phyloP scores from a whole-genome alignment of 2,888 invertebrate species.

The Drosophila ustulata region DNA sequence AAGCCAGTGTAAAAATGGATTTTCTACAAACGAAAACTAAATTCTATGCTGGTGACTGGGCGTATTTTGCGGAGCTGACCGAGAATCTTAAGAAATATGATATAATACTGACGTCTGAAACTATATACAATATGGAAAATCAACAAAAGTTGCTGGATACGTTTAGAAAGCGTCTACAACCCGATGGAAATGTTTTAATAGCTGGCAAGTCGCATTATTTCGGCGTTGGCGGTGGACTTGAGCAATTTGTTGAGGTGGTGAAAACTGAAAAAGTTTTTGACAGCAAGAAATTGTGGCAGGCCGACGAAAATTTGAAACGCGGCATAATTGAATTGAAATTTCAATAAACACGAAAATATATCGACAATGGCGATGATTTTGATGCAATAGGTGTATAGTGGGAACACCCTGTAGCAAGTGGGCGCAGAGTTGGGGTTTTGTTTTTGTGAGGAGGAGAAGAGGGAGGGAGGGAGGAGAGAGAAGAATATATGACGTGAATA shows the following conservation, averaged over 20 bases:
- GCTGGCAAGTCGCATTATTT: slow-evolving; percentile 98
- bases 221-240: slow-evolving; percentile 95
- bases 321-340: slow-evolving; percentile 81
- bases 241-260: slow-evolving; percentile 90
- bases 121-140: slow-evolving; percentile 94
- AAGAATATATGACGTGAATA: too few relatives aligned
- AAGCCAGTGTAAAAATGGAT: slow-evolving; percentile 48
- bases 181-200: slow-evolving; percentile 89
- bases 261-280: slow-evolving; percentile 86
- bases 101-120: slow-evolving; percentile 95
- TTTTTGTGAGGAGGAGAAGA: too few relatives aligned
- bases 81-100: slow-evolving; percentile 89
- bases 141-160: slow-evolving; percentile 91
- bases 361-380: slow-evolving; percentile 27
- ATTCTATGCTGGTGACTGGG: slow-evolving; percentile 92
- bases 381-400: not conserved
- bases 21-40: slow-evolving; percentile 64
- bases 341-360: slow-evolving; percentile 42
- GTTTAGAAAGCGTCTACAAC: slow-evolving; percentile 87
- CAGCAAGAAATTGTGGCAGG: slow-evolving; percentile 88
- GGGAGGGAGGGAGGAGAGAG: too few relatives aligned
- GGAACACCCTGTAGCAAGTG: slow-evolving; percentile 39
- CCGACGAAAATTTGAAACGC: slow-evolving; percentile 85
- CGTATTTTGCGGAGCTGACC: slow-evolving; percentile 86
- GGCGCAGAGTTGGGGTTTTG: slow-evolving; percentile 48